Base-by-base conservation (phyloP, 2,797 vertebrate species). In the Manis javanica region DNA sequence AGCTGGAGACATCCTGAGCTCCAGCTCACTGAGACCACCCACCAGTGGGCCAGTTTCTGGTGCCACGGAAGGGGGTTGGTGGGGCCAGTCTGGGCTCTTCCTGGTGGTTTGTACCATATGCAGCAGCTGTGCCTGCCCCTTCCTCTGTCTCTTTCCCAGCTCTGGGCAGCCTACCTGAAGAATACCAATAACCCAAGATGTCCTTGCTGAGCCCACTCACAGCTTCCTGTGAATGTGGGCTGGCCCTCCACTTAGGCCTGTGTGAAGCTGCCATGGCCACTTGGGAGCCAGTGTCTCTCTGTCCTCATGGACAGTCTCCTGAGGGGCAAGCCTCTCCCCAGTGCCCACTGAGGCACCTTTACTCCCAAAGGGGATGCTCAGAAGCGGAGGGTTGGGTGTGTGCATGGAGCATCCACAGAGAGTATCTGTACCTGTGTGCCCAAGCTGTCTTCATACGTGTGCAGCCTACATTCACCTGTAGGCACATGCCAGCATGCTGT, bases 91-190 rank as follows among this genome's bases (percentile, higher is more conserved):
- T 0, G 13, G 61, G 94, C 16, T 89, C 42, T 89, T 83, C 42
- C 91, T 83, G 86, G 69, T 19, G 13, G 77, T 63, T 81, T 94
- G 87, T 77, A 42, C 57, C 77, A 9, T 7, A 34, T 83, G 84
- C 46, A 82, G 75, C 26, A 49, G 75, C 12, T 2, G 3, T 0
- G 1, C 51, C 46, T 0, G 0, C 64, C 89, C 24, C 63, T 69
- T 78, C 31, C 77, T 42, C 57, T 72, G 26, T 74, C 87, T 87
- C 78, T 57, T 92, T 86, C 63, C 69, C 74, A 91, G 79, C 42
- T 89, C 83, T 6, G 31, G 74, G 79, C 83, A 78, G 78, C 24
- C 46, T 93, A 75, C 75, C 96, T 10, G 77, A 77, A 91, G 77
- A 77, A 64, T 75, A 81, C 75, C 82, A 77, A 18, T 91, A 94